Base-by-base conservation (phyloP, 2,797 vertebrate genomes). In the Arctocebus calabarensis region DNA sequence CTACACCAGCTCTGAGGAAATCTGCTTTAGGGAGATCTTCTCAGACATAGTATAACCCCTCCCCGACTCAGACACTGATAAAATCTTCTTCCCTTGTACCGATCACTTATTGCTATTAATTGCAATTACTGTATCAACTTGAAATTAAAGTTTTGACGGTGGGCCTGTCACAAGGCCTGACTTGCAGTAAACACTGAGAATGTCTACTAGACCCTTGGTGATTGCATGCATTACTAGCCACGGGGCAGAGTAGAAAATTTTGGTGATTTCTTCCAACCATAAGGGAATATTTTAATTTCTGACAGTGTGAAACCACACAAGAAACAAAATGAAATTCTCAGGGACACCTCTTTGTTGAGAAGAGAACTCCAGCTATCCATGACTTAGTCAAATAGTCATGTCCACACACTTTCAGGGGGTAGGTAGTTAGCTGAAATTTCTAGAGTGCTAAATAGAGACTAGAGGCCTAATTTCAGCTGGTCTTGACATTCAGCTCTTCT, bases 401-500 rank as follows among this genome's bases (percentile, higher is more conserved):
- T 57, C 40, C 17, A 14, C 43, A 11, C 55, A 43, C n/a, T 25
- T 66, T 57, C 43, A 62, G 37, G 43, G 66, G 66, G 34, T 10
- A 81, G 17, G 48, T 6, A 37, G 66, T 14, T 84, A 27, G 3
- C 20, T 43, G 55, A 55, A 61, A 45, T 14, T 43, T 71, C 37
- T 40, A 37, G 27, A 84, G 75, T 37, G 19, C 81, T 61, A 40
- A 92, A 48, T 6, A 74, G 61, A 48, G 62, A 91, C 61, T 22
- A 32, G 10, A 52, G 43, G 48, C 48, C 19, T 73, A n/a, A 74
- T 81, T 90, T 88, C 73, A 85, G 48, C 85, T 29, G 57, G 45
- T 40, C 40, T 82, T 94, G 96, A 70, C 84, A 78, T 78, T 78
- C 37, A 92, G 61, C 37, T 71, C n/a, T 82, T 82, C 70, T 92